These are phyloP conservation scores for Meiosimyza decipiens DNA, from an alignment of 2,888 invertebrate species.

Conservation along the genomic window DNA sequence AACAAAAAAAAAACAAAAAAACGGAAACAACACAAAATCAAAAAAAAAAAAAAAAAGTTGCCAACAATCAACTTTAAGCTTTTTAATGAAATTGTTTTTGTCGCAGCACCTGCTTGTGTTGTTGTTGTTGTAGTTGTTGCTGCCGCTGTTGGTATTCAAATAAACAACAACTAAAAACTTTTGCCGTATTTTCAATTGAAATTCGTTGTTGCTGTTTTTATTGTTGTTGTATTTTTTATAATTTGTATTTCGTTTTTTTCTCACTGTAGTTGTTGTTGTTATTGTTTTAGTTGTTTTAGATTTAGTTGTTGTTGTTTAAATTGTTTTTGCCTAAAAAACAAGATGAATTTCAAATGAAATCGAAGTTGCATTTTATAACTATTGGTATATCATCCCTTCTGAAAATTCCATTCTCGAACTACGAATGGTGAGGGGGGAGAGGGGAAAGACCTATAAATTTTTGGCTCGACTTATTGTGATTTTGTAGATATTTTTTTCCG, in stretches of 20 bases:
- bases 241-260: conserved; percentile 17
- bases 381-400: too few species aligned
- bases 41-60: not conserved
- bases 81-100: conserved; percentile 26
- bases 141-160: not conserved
- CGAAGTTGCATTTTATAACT: too few species aligned
- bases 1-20: not conserved
- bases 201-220: conserved; percentile 10
- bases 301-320: conserved; percentile 41
- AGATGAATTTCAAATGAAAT: conserved; percentile 4
- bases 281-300: conserved; percentile 28
- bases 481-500: too few species aligned
- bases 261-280: conserved; percentile 8
- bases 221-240: conserved; percentile 28
- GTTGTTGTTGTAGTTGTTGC: not conserved
- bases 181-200: conserved; percentile 16
- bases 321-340: not conserved
- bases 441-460: too few species aligned
- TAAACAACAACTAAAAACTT: conserved; percentile 24
- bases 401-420: too few species aligned
- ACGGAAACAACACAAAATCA: not conserved
- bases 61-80: conserved; percentile 12
- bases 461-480: too few species aligned
- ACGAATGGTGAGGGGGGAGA: too few species aligned
- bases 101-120: conserved; percentile 6